Evolutionary conservation across 30 jellyfish, hydroid and myxozoan genomes (phyloP).

Genomic region (Mastigias papua): DNA sequence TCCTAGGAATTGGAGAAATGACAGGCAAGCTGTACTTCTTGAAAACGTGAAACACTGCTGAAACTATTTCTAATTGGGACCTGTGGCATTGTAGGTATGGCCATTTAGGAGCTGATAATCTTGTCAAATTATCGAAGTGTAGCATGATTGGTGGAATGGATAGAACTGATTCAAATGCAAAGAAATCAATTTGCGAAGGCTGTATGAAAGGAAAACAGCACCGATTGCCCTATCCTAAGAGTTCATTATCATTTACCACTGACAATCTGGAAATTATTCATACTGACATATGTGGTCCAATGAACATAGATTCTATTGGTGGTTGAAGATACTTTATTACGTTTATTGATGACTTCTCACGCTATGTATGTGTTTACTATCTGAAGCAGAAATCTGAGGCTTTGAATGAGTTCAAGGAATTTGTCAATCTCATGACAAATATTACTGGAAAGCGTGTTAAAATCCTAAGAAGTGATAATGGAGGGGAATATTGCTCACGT

Average conservation of each 20-base stretch:
- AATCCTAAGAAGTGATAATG: conserved; percentile 8
- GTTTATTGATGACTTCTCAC: no score
- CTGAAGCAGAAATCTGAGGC: no score
- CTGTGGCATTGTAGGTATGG: conserved; percentile 61
- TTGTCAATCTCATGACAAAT: no score
- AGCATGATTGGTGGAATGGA: conserved; percentile 41
- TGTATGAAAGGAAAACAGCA: conserved; percentile 51
- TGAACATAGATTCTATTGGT: no score
- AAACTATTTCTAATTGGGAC: background rate
- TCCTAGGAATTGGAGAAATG: conserved; percentile 45
- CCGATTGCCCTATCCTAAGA: background rate
- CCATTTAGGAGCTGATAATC: conserved; percentile 47
- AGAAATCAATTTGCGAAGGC: conserved; percentile 28
- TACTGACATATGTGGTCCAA: conserved; percentile 41
- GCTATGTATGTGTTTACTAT: no score
- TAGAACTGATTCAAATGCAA: conserved; percentile 1
- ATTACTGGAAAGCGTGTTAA: no score
- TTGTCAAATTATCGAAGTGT: conserved; percentile 2
- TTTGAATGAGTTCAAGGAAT: no score
- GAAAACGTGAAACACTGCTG: conserved; percentile 28
- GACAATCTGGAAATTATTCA: conserved; percentile 2
- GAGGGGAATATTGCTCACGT: background rate
- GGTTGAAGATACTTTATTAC: no score
- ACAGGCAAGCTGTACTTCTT: conserved; percentile 41
- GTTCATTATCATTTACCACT: background rate